Evolutionary conservation across 2,888 invertebrate species (phyloP), one percentile per base, ranked within the genome.

Genomic region (Machimus atricapillus): DNA sequence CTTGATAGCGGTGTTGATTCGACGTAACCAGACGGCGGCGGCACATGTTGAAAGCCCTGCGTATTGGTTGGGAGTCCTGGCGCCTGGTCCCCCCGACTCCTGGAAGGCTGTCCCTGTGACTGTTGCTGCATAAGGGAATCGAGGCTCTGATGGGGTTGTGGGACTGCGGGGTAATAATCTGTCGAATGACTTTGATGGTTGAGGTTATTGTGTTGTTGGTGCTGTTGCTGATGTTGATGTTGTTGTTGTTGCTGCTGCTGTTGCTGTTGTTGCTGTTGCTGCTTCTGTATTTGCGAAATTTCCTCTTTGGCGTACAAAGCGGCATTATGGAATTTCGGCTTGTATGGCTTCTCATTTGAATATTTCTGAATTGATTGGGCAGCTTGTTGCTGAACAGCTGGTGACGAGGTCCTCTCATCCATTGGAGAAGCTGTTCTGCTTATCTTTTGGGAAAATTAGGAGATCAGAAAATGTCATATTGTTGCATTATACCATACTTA

Each of bases 301-400:
- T 93, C 93, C 86, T 93, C 93, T 89, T 93, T 93, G 90, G 93
- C 92, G 91, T 94, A 94, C 89, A 94, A 92, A 37, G 94, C 93
- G 89, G 95, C 95, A 91, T 95, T 95, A 89, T 95, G 95, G 91
- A 96, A 96, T 93, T 96, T 96, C 87, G 96, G 96, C 92, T 96
- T 96, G 90, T 96, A 96, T 94, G 91, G 94, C 91, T 93, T 94
- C 92, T 90, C 94, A 91, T 92, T 91, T n/a, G 91, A 90, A 43
- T 90, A 90, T 86, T 86, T 86, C 31, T 52, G 78, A 79, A 79
- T 40, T 66, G 78, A 40, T 37, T 86, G 86, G 40, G 27, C 74
- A 85, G 85, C 85, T 85, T 87, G 85, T 31, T 76, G 85, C 16
- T 88, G 31, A 86, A 89, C 78, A 56, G 88, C 89, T 77, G 90